Evolutionary conservation across 1,140 invertebrate species (phyloP), one percentile per base, ranked within the genome.

Genomic region (Euschistus heros): DNA sequence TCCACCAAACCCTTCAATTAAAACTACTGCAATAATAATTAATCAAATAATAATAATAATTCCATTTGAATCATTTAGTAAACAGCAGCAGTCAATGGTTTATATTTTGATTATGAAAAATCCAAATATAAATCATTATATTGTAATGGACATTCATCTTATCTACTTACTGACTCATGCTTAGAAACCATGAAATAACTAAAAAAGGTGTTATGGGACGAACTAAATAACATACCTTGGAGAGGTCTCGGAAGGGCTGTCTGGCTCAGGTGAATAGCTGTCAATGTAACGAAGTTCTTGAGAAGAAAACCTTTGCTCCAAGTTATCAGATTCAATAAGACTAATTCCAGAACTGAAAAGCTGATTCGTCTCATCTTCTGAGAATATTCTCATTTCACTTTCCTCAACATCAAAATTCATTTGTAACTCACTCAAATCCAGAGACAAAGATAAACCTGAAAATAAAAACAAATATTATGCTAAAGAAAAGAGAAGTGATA

Each of bases 351-450:
- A 61, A 57, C 71, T 73, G 42, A 72, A 73, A 17, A 73, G 63
- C 59, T 72, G 70, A 61, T 70, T 72, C 3, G 84, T 84, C 69
- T 91, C 89, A 73, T 91, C 89, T 71, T 91, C 89, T 14, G 86
- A 89, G 73, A 92, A 89, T 76, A 91, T 91, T 70, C 87, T 81
- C 81, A 88, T 86, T 76, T 92, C 89, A 1, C 86, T 79, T 71
- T 92, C 89, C 71, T 91, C 89, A 15, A 89, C 80, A 66, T 90
- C 88, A 70, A 92, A 88, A 59, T 90, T 87, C 13, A 92, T 76
- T 47, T 88, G 83, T 73, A 92, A 84, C 70, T 90, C 88, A 44
- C 88, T 89, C 33, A 92, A 78, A 76, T 92, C 89, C 17, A 86
- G 33, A 72, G 78, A 71, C 70, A 76, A 68, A 71, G 76, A 65